phyloP scores from a whole-genome alignment of 2,797 vertebrate species.

The Lacerta agilis region DNA sequence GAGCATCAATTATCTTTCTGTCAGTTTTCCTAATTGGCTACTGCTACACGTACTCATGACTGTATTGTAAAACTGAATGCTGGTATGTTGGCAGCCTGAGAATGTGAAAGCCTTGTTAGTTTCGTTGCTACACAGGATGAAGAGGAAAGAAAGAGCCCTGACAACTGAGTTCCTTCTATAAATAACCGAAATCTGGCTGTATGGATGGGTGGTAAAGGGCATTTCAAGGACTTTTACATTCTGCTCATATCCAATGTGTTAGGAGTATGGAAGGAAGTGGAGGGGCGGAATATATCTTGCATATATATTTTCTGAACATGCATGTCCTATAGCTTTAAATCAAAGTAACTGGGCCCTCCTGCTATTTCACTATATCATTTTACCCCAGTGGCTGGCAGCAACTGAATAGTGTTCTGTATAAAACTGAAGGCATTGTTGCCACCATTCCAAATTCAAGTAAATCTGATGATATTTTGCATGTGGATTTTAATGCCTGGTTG shows the following conservation, averaged over 20 bases:
- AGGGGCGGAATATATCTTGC: neutral
- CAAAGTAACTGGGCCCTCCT: neutral
- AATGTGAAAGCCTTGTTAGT: conserved; percentile 19
- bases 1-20: conserved; percentile 27
- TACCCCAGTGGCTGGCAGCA: neutral
- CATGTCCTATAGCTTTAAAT: neutral
- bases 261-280: neutral
- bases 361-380: neutral
- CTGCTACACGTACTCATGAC: conserved; percentile 28
- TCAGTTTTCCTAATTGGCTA: conserved; percentile 31
- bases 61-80: conserved; percentile 17
- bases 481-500: neutral
- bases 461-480: neutral
- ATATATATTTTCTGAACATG: neutral
- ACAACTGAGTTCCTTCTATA: conserved; percentile 18
- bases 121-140: conserved; percentile 7
- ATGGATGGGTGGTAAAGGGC: neutral
- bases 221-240: neutral
- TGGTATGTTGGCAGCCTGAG: conserved; percentile 11
- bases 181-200: conserved; percentile 10
- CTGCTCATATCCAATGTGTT: neutral
- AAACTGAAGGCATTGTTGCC: neutral
- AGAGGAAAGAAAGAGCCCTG: neutral
- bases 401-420: neutral
- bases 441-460: conserved; percentile 9